Evolutionary conservation across 2,888 invertebrate genomes (phyloP), one percentile per base, ranked within the genome.

Genomic region (Ceraclea dissimilis): DNA sequence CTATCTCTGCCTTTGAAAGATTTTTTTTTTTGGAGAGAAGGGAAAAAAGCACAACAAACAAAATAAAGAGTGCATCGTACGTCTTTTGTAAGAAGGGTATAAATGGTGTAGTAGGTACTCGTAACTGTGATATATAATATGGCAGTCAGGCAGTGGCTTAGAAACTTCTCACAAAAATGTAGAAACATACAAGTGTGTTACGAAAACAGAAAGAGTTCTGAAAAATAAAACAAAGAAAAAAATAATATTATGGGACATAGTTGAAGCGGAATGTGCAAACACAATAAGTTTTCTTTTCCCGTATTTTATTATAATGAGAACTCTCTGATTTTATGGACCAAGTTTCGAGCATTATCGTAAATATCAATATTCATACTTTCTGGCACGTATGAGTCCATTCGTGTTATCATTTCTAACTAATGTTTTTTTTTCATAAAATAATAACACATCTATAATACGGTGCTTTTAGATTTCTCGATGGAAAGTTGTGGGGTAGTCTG

Each of bases 291-390:
- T 16, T 13, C 13, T 13, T 39, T 16, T 39, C 39, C 13, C 39
- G 39, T 39, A n/a, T 39, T n/a, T 39, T 39, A 39, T 39, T 39
- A 13, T 39, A 39, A 39, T 39, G 39, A 39, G 39, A 39, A 39
- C 39, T 39, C 39, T 39, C 39, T 39, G 39, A 39, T 39, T 39
- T 39, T 39, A 39, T 39, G 39, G 39, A 16, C 8, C 13, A 39
- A 39, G 39, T 39, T 39, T 39, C 8, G 39, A 39, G 39, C 39
- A 39, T 39, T 39, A 39, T 39, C 39, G 39, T 39, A 39, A 39
- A 39, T 39, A 39, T 39, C 39, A 39, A 39, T 39, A 8, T 39
- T 16, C 39, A 39, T 39, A 39, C 39, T 39, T 16, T 13, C 39
- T 39, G 39, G 39, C 39, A 39, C 39, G 13, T 39, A 39, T 39